Evolutionary conservation across 2,797 vertebrate genomes (phyloP).

Genomic region (Babyrousa celebensis): DNA sequence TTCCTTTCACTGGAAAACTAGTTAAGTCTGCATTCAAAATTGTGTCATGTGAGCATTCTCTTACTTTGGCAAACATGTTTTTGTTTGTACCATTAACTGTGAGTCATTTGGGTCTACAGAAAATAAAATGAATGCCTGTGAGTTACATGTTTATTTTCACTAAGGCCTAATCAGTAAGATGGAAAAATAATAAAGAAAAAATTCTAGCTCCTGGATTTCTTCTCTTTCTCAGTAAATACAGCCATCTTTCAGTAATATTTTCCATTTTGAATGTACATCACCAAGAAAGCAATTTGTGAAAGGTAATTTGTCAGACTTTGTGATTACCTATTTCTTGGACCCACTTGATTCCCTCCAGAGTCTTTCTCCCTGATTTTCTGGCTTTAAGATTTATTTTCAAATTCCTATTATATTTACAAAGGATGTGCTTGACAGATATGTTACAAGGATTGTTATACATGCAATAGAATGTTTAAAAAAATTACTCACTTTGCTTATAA

Average conservation of each 20-base stretch:
- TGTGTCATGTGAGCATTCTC: neutral
- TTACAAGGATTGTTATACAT: constrained; percentile 81
- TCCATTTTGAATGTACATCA: constrained; percentile 42
- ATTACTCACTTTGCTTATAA: constrained; percentile 79
- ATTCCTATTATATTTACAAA: neutral
- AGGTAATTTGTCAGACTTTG: constrained; percentile 12
- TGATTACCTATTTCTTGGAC: constrained; percentile 53
- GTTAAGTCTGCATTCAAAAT: constrained; percentile 56
- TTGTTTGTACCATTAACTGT: neutral
- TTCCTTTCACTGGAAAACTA: constrained; percentile 69
- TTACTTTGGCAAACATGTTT: constrained; percentile 64
- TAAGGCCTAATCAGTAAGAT: neutral
- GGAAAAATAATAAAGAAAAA: constrained; percentile 31
- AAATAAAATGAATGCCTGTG: neutral
- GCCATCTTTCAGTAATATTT: constrained; percentile 33
- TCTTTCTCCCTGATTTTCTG: constrained; percentile 48
- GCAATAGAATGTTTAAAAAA: constrained; percentile 70
- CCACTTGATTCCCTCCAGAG: neutral
- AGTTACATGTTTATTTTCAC: constrained; percentile 20
- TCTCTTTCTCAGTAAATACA: neutral
- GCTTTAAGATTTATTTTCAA: constrained; percentile 78
- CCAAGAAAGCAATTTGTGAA: constrained; percentile 36
- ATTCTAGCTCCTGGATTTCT: rapidly evolving
- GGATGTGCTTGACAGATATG: constrained; percentile 55
- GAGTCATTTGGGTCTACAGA: constrained; percentile 40